Percentiles rank a stretch among this genome's conserved stretches.
phyloP scores from a whole-genome alignment of 2,888 invertebrate genomes.

The Himalopsyche kuldschensis region DNA sequence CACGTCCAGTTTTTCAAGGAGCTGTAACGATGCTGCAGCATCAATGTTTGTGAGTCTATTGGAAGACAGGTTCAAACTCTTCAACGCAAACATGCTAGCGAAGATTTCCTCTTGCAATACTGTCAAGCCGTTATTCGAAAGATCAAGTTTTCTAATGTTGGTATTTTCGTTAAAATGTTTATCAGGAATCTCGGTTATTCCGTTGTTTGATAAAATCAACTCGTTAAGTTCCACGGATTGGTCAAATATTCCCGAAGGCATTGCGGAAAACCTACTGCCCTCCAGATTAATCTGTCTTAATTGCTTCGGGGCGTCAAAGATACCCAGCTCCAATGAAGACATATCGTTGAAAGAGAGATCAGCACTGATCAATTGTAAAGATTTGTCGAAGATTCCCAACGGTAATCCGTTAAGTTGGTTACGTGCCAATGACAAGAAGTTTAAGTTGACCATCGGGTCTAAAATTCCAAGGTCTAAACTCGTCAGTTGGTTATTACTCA shows the following conservation, averaged over 20 bases:
- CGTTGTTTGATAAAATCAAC: constrained; percentile 26
- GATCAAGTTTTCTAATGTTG: constrained; percentile 16
- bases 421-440: constrained; percentile 2
- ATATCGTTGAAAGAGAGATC: constrained; percentile 32
- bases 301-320: constrained; percentile 21
- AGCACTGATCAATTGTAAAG: background rate
- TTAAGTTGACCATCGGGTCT: constrained; percentile 7
- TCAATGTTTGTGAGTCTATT: constrained; percentile 18
- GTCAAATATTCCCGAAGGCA: constrained; percentile 35
- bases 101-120: constrained; percentile 16
- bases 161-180: constrained; percentile 16
- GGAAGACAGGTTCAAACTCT: constrained; percentile 23
- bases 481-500: constrained; percentile 21
- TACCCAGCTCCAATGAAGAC: constrained; percentile 15
- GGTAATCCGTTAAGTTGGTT: constrained; percentile 28
- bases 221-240: constrained; percentile 2
- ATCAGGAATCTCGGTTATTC: constrained; percentile 16
- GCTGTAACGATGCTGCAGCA: background rate
- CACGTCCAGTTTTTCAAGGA: constrained; percentile 14
- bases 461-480: constrained; percentile 19
- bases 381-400: constrained; percentile 25
- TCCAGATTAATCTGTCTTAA: constrained; percentile 14
- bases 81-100: background rate
- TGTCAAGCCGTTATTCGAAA: constrained; percentile 22
- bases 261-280: constrained; percentile 11